Evolutionary conservation across 1,140 invertebrate species (phyloP), one percentile per base, ranked within the genome.

Genomic region (Leptestheria dahalacensis): DNA sequence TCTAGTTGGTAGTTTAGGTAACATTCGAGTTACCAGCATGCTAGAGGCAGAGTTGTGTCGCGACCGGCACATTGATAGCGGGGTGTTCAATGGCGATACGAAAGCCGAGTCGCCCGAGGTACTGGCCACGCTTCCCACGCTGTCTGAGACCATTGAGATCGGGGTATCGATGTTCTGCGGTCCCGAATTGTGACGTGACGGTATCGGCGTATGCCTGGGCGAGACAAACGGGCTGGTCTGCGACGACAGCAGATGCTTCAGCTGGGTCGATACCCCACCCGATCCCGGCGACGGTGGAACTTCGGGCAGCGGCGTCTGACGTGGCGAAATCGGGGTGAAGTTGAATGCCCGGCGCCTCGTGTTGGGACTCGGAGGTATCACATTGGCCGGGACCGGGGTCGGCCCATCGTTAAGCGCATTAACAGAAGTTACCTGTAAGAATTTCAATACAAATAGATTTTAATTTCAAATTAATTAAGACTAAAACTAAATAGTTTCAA

Each of bases 191-290:
- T 73, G 71, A 12, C 72, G 63, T 20, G 58, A 29, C 20, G 80
- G 79, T 1, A 84, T 77, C 1, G 85, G 83, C 1, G 86, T 88
- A 61, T 83, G 82, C 23, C 85, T 74, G 0, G 87, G 88, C 65
- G 86, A 89, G 1, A 89, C 85, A 69, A 91, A 91, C 1, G 86
- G 86, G 69, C 84, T 87, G n/a, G 80, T 79, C 58, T 75, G 77
- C 2, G 78, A 75, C 25, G 50, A 56, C 23, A 59, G 18, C 25
- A 50, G 50, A 12, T 51, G 46, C 20, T 25, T 24, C 18, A 61
- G 48, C 49, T 48, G 57, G 50, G 47, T 60, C 25, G 47, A 59
- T 56, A 51, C 46, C n/a, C n/a, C 24, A 3, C 18, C 57, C 54
- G 28, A 64, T 20, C 57, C 48, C 41, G 62, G 57, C 11, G 52